Evolutionary conservation across 2,888 invertebrate species (phyloP).

Genomic region (Seira sanloemensis): DNA sequence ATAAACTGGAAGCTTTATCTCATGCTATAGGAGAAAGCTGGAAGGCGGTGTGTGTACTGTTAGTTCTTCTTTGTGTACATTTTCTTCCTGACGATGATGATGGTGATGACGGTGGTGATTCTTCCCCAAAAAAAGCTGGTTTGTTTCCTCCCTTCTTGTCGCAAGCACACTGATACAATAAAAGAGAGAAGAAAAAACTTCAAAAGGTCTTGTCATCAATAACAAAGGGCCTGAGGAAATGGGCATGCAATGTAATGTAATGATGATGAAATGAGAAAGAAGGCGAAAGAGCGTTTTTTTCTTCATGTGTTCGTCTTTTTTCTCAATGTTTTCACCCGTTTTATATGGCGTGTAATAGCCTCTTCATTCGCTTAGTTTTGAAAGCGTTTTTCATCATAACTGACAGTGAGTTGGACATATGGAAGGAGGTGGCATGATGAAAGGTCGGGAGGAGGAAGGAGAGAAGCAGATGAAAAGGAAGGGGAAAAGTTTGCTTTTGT

Average conservation of each 20-base stretch:
- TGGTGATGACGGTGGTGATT: neutral
- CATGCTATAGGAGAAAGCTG: neutral
- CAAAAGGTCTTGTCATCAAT: slow-evolving; percentile 44
- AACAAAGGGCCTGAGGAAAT: slow-evolving; percentile 42
- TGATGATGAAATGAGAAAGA: slow-evolving; percentile 23
- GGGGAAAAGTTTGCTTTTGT: too few species aligned
- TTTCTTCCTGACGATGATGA: neutral
- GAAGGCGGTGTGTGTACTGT: too few species aligned
- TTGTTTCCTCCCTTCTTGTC: neutral
- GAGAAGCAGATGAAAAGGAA: too few species aligned
- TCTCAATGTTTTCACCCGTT: neutral
- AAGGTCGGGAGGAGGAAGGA: neutral
- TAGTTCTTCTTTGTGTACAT: slow-evolving; percentile 16
- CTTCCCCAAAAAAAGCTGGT: neutral
- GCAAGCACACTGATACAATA: neutral
- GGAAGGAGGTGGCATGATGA: neutral
- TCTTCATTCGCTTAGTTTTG: neutral
- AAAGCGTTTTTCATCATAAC: neutral
- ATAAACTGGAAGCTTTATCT: slow-evolving; percentile 50
- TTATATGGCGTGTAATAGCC: neutral
- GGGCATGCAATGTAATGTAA: slow-evolving; percentile 21
- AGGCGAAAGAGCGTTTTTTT: neutral
- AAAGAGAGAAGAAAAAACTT: slow-evolving; percentile 20
- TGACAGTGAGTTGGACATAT: neutral
- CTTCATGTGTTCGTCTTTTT: neutral